Base-by-base conservation (phyloP, 2,888 invertebrate species). In the Melangyna quadrimaculata region DNA sequence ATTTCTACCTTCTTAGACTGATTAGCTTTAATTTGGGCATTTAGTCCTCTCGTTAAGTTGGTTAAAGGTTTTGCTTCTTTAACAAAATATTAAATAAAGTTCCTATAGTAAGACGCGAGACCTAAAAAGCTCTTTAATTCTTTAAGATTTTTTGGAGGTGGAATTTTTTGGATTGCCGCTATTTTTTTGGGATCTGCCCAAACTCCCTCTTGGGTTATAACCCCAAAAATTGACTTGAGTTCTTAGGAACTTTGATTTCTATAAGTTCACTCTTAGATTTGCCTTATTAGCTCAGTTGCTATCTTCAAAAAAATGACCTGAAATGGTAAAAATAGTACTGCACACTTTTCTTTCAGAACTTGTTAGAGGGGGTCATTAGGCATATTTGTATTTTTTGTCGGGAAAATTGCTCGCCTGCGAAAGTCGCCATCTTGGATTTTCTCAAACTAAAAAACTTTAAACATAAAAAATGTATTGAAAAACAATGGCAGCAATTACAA, bases 71-170 rank as follows among this genome's bases (percentile, higher is more conserved):
- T 53, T 53, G 53, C 45, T 48, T 14, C 5, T 32, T 65, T 65
- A 10, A 29, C 19, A 32, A 24, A 32, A 14, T 53, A 32, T 37
- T 67, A 53, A 3, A 74, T 22, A n/a, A 40, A 67, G 22, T 48
- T 67, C 48, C 19, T n/a, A 6, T 67, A 45, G 10, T 51, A 29
- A 35, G 32, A 40, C 37, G 67, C 7, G 10, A 45, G 10, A 35
- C 75, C 48, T 43, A 67, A 74, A 61, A 65, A 22, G 4, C 24
- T 67, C 29, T 65, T 65, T 17, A 65, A 29, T 45, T 86, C 79
- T 37, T 86, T 86, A 9, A 87, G n/a, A 27, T 72, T 87, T 55
- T n/a, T 9, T 35, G 84, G 75, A 2, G 70, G 70, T 24, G 17
- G 53, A 17, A 53, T 27, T 53, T 24, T 24, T 53, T 53, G 24